Evolutionary conservation across 2,888 invertebrate genomes (phyloP), one percentile per base, ranked within the genome.

Genomic region (Drosophila greeni): DNA sequence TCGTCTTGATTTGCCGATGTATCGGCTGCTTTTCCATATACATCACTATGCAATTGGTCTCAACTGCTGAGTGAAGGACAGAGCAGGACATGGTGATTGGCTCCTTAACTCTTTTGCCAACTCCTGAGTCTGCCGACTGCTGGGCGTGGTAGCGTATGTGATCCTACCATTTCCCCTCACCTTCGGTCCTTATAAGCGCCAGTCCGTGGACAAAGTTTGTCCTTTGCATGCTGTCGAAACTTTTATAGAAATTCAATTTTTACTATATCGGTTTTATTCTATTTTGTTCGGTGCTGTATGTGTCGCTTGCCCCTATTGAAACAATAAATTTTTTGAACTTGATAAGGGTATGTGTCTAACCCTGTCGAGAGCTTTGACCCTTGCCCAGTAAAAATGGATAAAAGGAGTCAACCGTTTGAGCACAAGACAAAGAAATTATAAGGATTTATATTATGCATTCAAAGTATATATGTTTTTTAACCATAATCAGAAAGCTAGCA

Each of bases 101-200:
- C 85, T 85, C 83, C 85, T 81, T 81, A 81, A 85, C 85, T 83
- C 74, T 72, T 81, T 69, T 75, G 82, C 73, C 85, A 83, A 83
- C 79, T 84, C 75, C 60, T 61, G 39, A 60, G 57, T 42, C 70
- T 61, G 54, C 26, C 48, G 40, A 58, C 54, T 55, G 54, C 61
- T 52, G 62, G 62, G 69, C 51, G 52, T 54, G 43, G 40, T 40
- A 53, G 33, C 37, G 60, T 67, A 54, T 56, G 65, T 45, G 59
- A 57, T 73, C 58, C 62, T 14, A 23, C 14, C 37, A 23, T 23
- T 52, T 26, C 40, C 59, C 20, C 36, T 18, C n/a, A 60, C 62
- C 52, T 26, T 26, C 29, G 26, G 5, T 18, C 20, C 29, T 31
- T 20, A 47, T 20, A 31, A 47, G 45, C 45, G 29, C 5, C 31